Evolutionary conservation across 2,888 invertebrate genomes (phyloP), one percentile per base, ranked within the genome.

Genomic region (Heliothis peltigera): DNA sequence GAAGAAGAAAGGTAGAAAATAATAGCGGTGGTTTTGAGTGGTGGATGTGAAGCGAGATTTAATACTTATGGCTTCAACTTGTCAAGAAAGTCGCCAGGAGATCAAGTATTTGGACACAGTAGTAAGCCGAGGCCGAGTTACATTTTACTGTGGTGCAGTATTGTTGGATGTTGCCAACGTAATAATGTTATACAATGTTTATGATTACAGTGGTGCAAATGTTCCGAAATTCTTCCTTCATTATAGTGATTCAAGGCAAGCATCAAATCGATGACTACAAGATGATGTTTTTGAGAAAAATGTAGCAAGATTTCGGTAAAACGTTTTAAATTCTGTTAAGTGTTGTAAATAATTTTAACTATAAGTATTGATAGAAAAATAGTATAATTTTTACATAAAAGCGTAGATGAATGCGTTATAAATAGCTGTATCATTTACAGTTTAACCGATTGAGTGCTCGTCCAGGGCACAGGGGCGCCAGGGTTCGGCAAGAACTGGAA

Each of bases 1-100:
- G 35, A 85, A 80, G 56, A 88, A 77, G 63, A 83, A 70, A 60
- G 68, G 76, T 10, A 83, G 70, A 57, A 87, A 83, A 79, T 75
- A 79, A 62, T 81, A 56, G 7, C 44, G 8, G 15, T 19, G 5
- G 19, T 47, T 19, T 28, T 46, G 21, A 28, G 25, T 0, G 12
- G 32, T 32, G 17, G 32, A 22, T 15, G 15, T 64, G n/a, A 39
- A 21, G n/a, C n/a, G 19, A 52, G 22, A 8, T 66, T 48, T 7
- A 55, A 48, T 18, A 73, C 18, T 17, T 19, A 48, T 25, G 2
- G 8, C 17, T 19, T 19, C 25, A 53, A 6, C 8, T 12, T 8
- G 22, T 17, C 17, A 44, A 32, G 8, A 28, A 22, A 28, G n/a
- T 44, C 17, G 5, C 49, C 18, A 6, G 17, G 25, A 63, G 64